Evolutionary conservation across 2,113 vertebrate species (phyloP).

Genomic region (Oenanthe oenanthe): DNA sequence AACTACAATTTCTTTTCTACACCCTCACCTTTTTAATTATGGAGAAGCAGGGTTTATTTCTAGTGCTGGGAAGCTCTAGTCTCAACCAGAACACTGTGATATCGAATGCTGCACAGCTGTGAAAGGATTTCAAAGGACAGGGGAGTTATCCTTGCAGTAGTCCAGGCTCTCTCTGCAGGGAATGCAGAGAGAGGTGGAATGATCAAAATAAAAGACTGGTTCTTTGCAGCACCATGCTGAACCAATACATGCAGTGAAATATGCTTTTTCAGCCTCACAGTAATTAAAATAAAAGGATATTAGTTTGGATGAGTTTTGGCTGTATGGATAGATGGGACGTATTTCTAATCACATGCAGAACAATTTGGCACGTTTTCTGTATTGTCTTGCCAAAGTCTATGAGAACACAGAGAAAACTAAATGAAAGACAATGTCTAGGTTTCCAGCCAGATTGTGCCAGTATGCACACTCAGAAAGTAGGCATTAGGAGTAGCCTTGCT

Average conservation of each 20-base stretch:
- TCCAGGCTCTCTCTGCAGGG: neutral
- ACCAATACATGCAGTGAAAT: neutral
- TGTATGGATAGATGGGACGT: neutral
- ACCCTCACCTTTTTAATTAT: neutral
- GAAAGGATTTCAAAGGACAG: neutral
- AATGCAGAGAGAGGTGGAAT: neutral
- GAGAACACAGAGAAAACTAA: neutral
- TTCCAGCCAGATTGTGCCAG: neutral
- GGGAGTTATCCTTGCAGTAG: neutral
- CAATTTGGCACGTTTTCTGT: neutral
- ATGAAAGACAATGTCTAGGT: neutral
- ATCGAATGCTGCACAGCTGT: rapidly evolving
- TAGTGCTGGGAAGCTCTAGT: neutral
- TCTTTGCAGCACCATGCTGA: slow-evolving; percentile 3
- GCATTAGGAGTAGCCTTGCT: neutral
- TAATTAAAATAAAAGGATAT: slow-evolving; percentile 15
- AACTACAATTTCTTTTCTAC: neutral
- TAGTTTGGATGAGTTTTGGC: neutral
- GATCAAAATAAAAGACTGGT: neutral
- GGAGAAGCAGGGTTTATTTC: neutral
- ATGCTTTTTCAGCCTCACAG: neutral
- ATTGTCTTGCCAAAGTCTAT: neutral
- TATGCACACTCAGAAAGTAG: neutral
- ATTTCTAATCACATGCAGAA: neutral
- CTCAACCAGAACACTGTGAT: neutral